These are phyloP conservation scores for Peromyscus polionotus DNA, from an alignment of 2,113 vertebrate genomes.

Conservation along the genomic window DNA sequence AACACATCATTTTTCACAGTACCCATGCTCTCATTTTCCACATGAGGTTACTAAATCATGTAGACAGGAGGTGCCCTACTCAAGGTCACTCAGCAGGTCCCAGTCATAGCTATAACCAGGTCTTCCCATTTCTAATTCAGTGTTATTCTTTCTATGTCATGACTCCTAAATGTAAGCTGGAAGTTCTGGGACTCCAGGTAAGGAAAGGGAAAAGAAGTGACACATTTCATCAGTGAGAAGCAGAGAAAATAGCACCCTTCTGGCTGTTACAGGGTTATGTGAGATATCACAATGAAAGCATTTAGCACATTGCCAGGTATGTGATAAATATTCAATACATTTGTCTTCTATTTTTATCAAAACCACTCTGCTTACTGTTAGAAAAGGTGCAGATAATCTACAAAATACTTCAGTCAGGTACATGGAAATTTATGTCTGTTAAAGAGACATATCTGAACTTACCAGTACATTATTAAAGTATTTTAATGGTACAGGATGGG, in stretches of 20 bases:
- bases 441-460: slow-evolving; percentile 14
- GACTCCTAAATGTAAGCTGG: neutral
- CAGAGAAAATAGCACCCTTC: slow-evolving; percentile 47
- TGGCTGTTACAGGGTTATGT: slow-evolving; percentile 48
- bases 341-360: slow-evolving; percentile 28
- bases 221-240: slow-evolving; percentile 54
- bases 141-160: slow-evolving; percentile 38
- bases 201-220: slow-evolving; percentile 4
- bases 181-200: slow-evolving; percentile 50
- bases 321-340: neutral
- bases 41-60: slow-evolving; percentile 35
- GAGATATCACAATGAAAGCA: slow-evolving; percentile 43
- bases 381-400: neutral
- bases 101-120: neutral
- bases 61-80: slow-evolving; percentile 10
- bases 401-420: slow-evolving; percentile 4
- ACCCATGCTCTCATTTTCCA: slow-evolving; percentile 10
- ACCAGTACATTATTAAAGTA: slow-evolving; percentile 16
- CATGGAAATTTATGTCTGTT: neutral
- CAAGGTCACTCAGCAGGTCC: slow-evolving; percentile 35
- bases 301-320: slow-evolving; percentile 41
- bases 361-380: neutral
- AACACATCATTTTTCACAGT: slow-evolving; percentile 20
- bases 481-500: slow-evolving; percentile 23
- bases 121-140: slow-evolving; percentile 62